phyloP scores from a whole-genome alignment of 2,888 invertebrate species.

The Endomychus coccineus region DNA sequence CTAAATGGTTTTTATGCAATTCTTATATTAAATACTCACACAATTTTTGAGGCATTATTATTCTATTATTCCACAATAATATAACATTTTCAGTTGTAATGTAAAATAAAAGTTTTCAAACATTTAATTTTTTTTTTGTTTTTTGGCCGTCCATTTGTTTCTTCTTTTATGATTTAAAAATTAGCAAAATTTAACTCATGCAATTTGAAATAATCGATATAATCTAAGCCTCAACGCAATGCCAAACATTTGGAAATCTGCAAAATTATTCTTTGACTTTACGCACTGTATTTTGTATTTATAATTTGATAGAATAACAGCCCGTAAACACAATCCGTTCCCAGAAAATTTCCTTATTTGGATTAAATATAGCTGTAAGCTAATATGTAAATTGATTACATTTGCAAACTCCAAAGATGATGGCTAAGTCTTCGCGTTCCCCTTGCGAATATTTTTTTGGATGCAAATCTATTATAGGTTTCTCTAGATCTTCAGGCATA shows the following conservation, averaged over 20 bases:
- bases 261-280: conserved; percentile 17
- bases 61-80: conserved; percentile 1
- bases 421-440: too few relatives aligned
- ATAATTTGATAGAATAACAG: conserved; percentile 17
- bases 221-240: too few relatives aligned
- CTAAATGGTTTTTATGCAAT: conserved; percentile 3
- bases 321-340: too few relatives aligned
- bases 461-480: too few relatives aligned
- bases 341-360: too few relatives aligned
- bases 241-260: conserved; percentile 17
- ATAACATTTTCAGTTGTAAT: conserved; percentile 1
- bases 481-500: too few relatives aligned
- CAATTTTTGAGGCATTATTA: conserved; percentile 5
- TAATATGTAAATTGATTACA: too few relatives aligned
- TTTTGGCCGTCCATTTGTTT: background rate
- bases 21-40: conserved; percentile 4
- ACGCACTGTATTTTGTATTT: conserved; percentile 18
- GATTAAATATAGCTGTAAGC: too few relatives aligned
- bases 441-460: too few relatives aligned
- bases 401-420: too few relatives aligned
- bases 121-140: background rate
- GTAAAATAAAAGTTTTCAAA: conserved; percentile 1
- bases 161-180: background rate
- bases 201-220: conserved; percentile 2
- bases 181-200: too few relatives aligned